A percentile compares a stretch with the other conserved stretches of the same genome.
Evolutionary conservation across 2,888 invertebrate genomes (phyloP).

Genomic region (Clanis bilineata): DNA sequence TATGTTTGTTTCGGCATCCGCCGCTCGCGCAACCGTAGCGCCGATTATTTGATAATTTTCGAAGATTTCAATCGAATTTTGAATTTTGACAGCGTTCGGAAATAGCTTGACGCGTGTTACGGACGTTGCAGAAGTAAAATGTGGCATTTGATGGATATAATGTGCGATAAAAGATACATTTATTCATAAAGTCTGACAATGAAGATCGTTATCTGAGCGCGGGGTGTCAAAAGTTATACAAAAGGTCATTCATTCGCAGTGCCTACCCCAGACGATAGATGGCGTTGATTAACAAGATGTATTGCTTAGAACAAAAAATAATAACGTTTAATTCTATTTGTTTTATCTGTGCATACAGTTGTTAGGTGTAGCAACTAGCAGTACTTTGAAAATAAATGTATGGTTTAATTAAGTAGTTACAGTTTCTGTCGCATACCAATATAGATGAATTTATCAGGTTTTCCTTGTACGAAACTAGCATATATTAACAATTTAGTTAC

Average conservation of each 20-base stretch:
- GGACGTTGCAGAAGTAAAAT: conserved; percentile 34
- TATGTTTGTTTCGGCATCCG: conserved; percentile 70
- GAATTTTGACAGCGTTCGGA: conserved; percentile 71
- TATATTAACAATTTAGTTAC: no score
- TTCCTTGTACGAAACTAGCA: no score
- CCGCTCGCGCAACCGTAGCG: conserved; percentile 72
- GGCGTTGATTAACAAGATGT: conserved; percentile 12
- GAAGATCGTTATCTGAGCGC: conserved; percentile 8
- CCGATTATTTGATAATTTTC: conserved; percentile 80
- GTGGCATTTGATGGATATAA: conserved; percentile 38
- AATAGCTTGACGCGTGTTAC: conserved; percentile 33
- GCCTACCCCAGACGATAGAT: conserved; percentile 1
- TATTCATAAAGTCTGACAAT: conserved; percentile 10
- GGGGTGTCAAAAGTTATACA: conserved; percentile 13
- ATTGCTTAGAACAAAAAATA: conserved; percentile 4
- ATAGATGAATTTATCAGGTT: no score
- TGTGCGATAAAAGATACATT: conserved; percentile 9
- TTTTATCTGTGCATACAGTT: background rate
- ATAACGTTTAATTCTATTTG: background rate
- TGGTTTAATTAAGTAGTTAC: no score
- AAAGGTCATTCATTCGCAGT: conserved; percentile 14
- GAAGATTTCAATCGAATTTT: conserved; percentile 71
- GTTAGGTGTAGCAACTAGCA: background rate
- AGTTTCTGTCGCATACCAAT: no score
- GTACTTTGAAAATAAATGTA: background rate